Evolutionary conservation across 2,113 vertebrate genomes (phyloP).

Genomic region (Pipra filicauda): DNA sequence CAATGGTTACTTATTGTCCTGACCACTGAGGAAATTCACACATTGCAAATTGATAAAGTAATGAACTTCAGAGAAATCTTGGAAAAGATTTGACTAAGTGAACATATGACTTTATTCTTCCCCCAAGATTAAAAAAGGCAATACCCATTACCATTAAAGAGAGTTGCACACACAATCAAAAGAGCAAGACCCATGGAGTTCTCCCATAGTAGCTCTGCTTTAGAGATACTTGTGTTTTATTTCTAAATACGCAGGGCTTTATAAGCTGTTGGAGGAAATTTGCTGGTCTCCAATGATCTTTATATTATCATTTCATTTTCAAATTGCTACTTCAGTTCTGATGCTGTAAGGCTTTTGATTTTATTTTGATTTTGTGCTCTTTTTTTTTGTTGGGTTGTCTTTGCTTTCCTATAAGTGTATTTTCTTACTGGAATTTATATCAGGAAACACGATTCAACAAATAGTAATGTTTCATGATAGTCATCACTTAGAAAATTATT

Average conservation of each 20-base stretch:
- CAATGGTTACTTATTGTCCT: not conserved
- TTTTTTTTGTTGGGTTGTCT: not conserved
- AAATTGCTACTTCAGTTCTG: conserved; percentile 39
- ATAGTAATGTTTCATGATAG: not conserved
- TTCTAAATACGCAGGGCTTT: not conserved
- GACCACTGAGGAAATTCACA: not conserved
- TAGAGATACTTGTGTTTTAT: not conserved
- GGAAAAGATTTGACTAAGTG: not conserved
- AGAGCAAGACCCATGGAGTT: not conserved
- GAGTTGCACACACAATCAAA: not conserved
- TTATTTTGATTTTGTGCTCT: not conserved
- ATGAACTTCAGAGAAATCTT: not conserved
- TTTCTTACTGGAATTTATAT: conserved; percentile 40
- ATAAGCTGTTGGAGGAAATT: not conserved
- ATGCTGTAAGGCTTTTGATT: not conserved
- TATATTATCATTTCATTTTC: not conserved
- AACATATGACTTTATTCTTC: not conserved
- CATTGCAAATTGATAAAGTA: not conserved
- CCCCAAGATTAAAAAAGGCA: not conserved
- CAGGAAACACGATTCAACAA: conserved; percentile 42
- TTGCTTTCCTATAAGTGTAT: conserved; percentile 44
- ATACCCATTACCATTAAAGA: not conserved
- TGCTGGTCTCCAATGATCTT: not conserved
- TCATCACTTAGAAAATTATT: conserved; percentile 28
- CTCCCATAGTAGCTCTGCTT: not conserved